Base-by-base conservation (phyloP, 1,140 invertebrate genomes). In the Atta texana region DNA sequence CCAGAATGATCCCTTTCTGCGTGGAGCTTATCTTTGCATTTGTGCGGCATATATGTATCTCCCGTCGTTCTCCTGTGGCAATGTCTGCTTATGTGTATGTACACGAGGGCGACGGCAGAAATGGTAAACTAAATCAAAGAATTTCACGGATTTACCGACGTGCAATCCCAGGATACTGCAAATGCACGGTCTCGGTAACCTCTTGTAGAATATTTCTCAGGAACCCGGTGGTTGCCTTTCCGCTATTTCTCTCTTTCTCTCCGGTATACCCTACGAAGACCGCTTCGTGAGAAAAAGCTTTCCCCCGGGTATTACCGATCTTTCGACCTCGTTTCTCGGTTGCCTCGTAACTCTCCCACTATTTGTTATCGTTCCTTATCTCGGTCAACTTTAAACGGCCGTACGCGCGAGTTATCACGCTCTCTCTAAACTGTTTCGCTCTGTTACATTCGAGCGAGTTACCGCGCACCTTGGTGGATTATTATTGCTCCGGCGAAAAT, bases 81-180 rank as follows among this genome's bases (percentile, higher is more conserved):
- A 63, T 72, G 64, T n/a, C 31, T 75, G 71, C 68, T 53, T 87
- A 51, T 21, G 34, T 69, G 44, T 61, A 53, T 85, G 68, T 71
- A 66, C 57, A n/a, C 75, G 24, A 24, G 75, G 28, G n/a, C 53
- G 74, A 31, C 66, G 61, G 18, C 66, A 75, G n/a, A 28, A 75
- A 59, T 55, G 69, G 85, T 87, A 88, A 92, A 92, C 90, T 92
- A 92, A 91, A 92, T 91, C 91, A 91, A 92, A 92, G 91, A 92
- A 92, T 91, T 88, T 88, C 86, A 81, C 80, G 90, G 88, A 92
- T 92, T 92, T 91, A 88, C 90, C 88, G 85, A 86, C 90, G 85
- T 86, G 87, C 87, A 89, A 91, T 91, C 90, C 89, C 81, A 74
- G 81, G 89, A 90, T 86, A 90, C 88, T 89, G 66, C 89, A 87